Percentiles rank a stretch among this genome's conserved stretches.
Evolutionary conservation across 2,888 invertebrate species (phyloP).

Genomic region (Trisateles emortualis): DNA sequence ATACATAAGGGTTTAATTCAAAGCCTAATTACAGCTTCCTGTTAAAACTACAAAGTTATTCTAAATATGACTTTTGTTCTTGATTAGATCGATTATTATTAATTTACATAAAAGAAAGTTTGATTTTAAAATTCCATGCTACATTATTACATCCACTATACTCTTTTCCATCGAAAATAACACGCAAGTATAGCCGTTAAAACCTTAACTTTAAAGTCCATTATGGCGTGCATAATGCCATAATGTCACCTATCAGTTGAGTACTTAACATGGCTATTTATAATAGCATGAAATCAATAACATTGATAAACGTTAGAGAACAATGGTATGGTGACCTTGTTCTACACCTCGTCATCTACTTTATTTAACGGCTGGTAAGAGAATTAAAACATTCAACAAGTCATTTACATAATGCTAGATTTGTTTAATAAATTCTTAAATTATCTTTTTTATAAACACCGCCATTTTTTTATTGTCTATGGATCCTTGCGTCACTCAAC

Average conservation of each 20-base stretch:
- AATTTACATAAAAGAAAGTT: too few species aligned
- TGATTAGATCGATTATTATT: too few species aligned
- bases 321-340: slow-evolving; percentile 40
- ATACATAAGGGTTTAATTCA: too few species aligned
- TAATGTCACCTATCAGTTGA: neutral
- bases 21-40: too few species aligned
- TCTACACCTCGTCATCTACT: slow-evolving; percentile 3
- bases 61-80: too few species aligned
- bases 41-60: too few species aligned
- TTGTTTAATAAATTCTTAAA: too few species aligned
- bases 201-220: neutral
- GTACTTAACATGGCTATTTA: slow-evolving; percentile 14
- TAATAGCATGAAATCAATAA: slow-evolving; percentile 52
- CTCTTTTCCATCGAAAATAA: neutral
- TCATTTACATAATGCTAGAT: neutral
- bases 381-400: neutral
- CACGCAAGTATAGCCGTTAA: neutral
- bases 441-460: too few species aligned
- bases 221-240: slow-evolving; percentile 2
- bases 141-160: too few species aligned
- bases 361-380: neutral
- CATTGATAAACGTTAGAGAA: slow-evolving; percentile 44
- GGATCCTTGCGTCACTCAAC: too few species aligned
- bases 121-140: too few species aligned
- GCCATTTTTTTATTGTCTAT: too few species aligned